phyloP scores from a whole-genome alignment of 1,140 invertebrate species.

The Drosophila novamexicana region DNA sequence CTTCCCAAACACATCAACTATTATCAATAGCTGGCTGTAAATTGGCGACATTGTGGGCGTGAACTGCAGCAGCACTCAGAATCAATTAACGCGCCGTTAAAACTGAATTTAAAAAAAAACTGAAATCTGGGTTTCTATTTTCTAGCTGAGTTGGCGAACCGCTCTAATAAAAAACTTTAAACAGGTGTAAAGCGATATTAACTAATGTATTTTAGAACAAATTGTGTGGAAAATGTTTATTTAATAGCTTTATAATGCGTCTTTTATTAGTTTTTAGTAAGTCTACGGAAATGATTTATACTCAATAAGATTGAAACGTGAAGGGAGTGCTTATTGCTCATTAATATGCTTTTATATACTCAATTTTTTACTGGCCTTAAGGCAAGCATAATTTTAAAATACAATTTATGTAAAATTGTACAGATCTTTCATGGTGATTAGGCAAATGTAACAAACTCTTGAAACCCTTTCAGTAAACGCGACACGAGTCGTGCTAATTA shows the following conservation, averaged over 20 bases:
- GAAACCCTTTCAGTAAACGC: constrained; percentile 1
- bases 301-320: no score
- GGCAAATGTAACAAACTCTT: constrained; percentile 5
- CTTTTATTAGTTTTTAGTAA: no score
- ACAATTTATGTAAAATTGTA: constrained; percentile 17
- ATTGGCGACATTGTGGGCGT: constrained; percentile 56
- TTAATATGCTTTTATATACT: no score
- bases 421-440: not conserved
- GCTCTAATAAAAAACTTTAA: constrained; percentile 14
- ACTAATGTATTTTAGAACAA: not conserved
- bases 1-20: constrained; percentile 37
- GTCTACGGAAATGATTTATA: no score
- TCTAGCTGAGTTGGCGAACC: constrained; percentile 41
- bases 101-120: constrained; percentile 41
- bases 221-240: not conserved
- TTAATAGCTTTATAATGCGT: no score
- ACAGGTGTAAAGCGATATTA: not conserved
- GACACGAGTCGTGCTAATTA: constrained; percentile 62
- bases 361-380: not conserved
- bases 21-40: constrained; percentile 24
- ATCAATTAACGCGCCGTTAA: constrained; percentile 68
- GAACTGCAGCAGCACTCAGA: constrained; percentile 38
- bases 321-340: no score
- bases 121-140: constrained; percentile 57
- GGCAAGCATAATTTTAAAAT: not conserved